Percentiles rank a stretch among this genome's conserved stretches.
Conservation (phyloP, 2,797 vertebrate species). For the Chelidonichthys spinosus region DNA sequence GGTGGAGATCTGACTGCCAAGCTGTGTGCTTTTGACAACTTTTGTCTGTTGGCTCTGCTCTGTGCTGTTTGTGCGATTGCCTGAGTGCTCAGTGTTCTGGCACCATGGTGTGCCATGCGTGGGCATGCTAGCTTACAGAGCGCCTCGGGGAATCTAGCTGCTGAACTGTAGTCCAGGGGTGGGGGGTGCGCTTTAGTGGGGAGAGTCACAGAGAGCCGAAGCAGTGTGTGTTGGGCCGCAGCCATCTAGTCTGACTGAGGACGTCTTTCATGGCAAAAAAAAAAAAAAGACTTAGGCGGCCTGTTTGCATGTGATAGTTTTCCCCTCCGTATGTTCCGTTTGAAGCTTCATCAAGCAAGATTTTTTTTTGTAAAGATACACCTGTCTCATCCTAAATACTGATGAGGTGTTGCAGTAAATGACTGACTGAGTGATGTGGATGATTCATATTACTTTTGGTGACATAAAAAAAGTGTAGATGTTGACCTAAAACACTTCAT, state of each 20-base stretch:
- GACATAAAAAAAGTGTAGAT: conserved; percentile 28
- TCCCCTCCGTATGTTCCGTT: conserved; percentile 62
- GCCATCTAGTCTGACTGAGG: conserved; percentile 61
- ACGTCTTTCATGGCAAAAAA: conserved; percentile 60
- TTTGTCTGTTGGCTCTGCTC: conserved; percentile 65
- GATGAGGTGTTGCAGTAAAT: conserved; percentile 36
- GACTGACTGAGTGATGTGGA: conserved; percentile 50
- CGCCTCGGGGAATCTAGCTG: conserved; percentile 68
- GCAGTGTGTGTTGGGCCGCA: conserved; percentile 58
- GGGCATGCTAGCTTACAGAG: conserved; percentile 74
- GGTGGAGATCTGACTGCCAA: conserved; percentile 61
- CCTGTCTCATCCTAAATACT: conserved; percentile 38
- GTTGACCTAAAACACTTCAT: conserved; percentile 20
- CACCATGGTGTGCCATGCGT: conserved; percentile 67
- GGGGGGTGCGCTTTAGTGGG: conserved; percentile 46
- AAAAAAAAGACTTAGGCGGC: conserved; percentile 39
- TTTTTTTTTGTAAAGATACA: conserved; percentile 38
- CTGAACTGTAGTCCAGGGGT: conserved; percentile 64
- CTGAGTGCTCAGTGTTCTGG: conserved; percentile 72
- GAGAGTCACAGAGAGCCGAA: conserved; percentile 51
- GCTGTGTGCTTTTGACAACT: conserved; percentile 59
- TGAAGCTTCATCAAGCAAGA: conserved; percentile 49
- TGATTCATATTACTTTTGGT: conserved; percentile 50
- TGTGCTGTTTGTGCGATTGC: conserved; percentile 59
- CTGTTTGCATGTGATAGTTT: conserved; percentile 68